A percentile compares a stretch with the other conserved stretches of the same genome.
These are phyloP conservation scores for Himantopus leucocephalus DNA, from an alignment of 2,113 vertebrate genomes.

Conservation along the genomic window DNA sequence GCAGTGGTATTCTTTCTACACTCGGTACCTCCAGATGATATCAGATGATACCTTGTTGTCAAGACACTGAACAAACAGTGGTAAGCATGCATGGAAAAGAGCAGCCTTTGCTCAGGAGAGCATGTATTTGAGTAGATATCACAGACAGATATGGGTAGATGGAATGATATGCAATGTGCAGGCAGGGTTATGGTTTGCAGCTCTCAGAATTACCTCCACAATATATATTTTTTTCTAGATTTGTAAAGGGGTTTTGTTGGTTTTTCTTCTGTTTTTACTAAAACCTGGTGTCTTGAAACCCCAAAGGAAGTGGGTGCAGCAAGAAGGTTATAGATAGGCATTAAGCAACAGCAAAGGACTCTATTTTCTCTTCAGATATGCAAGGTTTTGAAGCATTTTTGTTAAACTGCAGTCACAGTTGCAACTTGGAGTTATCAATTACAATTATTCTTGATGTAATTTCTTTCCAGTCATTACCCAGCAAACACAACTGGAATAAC, in stretches of 20 bases:
- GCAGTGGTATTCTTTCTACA: neutral
- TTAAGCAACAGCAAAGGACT: neutral
- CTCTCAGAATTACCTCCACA: neutral
- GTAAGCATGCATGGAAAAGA: neutral
- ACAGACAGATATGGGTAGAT: neutral
- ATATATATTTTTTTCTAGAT: neutral
- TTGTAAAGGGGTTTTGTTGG: accelerated
- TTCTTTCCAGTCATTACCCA: neutral
- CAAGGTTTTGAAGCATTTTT: neutral
- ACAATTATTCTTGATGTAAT: neutral
- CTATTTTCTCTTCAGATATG: neutral
- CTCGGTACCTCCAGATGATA: neutral
- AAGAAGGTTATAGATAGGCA: neutral
- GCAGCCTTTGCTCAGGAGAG: neutral
- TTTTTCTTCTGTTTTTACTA: neutral
- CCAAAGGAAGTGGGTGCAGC: neutral
- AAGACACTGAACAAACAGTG: neutral
- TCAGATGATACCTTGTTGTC: neutral
- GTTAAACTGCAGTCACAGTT: neutral
- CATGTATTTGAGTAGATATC: neutral
- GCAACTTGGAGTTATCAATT: neutral
- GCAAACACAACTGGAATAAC: neutral
- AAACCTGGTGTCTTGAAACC: accelerated
- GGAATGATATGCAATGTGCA: neutral
- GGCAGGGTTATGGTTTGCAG: neutral